phyloP scores from a whole-genome alignment of 2,113 vertebrate genomes.

The Clarias gariepinus region DNA sequence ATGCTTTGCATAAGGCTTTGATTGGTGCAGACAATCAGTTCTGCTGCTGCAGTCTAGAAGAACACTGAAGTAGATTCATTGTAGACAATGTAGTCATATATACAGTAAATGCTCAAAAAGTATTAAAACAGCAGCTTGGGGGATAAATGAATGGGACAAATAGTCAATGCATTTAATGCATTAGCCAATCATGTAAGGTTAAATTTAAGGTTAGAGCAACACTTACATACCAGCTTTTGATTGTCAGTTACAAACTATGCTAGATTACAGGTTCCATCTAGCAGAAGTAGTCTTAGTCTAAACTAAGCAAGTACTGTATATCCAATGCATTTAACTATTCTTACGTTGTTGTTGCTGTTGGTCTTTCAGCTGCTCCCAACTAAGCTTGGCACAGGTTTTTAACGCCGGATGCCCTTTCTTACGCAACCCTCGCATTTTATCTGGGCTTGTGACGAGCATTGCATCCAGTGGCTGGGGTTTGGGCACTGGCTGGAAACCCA shows the following conservation, averaged over 20 bases:
- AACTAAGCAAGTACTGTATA: neutral
- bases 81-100: neutral
- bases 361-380: too few relatives aligned
- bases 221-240: neutral
- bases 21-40: slow-evolving; percentile 43
- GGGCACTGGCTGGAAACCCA: too few relatives aligned
- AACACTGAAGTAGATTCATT: neutral
- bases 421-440: too few relatives aligned
- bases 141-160: neutral
- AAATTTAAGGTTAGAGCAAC: neutral
- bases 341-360: too few relatives aligned
- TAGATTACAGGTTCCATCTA: neutral
- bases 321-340: neutral
- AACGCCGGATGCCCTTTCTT: too few relatives aligned
- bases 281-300: neutral
- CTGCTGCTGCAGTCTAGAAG: neutral
- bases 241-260: neutral
- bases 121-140: neutral
- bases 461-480: too few relatives aligned
- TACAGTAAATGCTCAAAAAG: too few relatives aligned
- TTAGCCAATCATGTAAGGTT: neutral
- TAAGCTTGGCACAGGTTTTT: too few relatives aligned
- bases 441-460: too few relatives aligned
- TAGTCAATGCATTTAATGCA: neutral
- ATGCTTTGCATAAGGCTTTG: slow-evolving; percentile 5